Evolutionary conservation across 2,113 vertebrate species (phyloP).

Genomic region (Synodontis membranacea): DNA sequence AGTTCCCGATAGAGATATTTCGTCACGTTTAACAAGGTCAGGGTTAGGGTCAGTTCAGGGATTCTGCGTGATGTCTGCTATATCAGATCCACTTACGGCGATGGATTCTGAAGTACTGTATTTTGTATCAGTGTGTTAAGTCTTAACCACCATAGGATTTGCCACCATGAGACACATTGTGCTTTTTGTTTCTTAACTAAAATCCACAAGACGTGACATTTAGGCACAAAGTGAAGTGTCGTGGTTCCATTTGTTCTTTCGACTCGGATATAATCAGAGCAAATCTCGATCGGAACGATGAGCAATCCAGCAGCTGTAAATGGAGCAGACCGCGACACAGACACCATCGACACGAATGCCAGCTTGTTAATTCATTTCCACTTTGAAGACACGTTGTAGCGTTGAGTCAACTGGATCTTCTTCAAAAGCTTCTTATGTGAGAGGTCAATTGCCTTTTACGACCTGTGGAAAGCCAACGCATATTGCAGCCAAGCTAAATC

Average conservation of each 20-base stretch:
- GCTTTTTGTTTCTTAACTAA: background rate
- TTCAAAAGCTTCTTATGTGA: constrained; percentile 38
- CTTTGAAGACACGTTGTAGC: constrained; percentile 60
- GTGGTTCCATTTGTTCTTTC: constrained; percentile 47
- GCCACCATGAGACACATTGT: background rate
- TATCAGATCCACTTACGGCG: background rate
- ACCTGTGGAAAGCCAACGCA: constrained; percentile 40
- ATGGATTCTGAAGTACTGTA: background rate
- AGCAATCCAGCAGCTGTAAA: constrained; percentile 53
- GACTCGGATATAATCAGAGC: constrained; percentile 35
- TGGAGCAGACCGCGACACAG: constrained; percentile 29
- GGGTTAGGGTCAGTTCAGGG: background rate
- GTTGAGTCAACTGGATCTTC: constrained; percentile 54
- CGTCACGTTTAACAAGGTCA: background rate
- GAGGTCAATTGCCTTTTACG: constrained; percentile 52
- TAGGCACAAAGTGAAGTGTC: constrained; percentile 23
- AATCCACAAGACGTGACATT: background rate
- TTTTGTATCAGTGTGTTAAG: background rate
- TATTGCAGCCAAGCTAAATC: background rate
- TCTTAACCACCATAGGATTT: background rate
- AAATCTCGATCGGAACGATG: constrained; percentile 44
- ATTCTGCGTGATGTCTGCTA: background rate
- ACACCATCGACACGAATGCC: constrained; percentile 49
- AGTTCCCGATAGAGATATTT: background rate
- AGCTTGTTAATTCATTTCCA: constrained; percentile 61